phyloP scores from a whole-genome alignment of 2,113 vertebrate genomes.

The Triplophysa tibetana region DNA sequence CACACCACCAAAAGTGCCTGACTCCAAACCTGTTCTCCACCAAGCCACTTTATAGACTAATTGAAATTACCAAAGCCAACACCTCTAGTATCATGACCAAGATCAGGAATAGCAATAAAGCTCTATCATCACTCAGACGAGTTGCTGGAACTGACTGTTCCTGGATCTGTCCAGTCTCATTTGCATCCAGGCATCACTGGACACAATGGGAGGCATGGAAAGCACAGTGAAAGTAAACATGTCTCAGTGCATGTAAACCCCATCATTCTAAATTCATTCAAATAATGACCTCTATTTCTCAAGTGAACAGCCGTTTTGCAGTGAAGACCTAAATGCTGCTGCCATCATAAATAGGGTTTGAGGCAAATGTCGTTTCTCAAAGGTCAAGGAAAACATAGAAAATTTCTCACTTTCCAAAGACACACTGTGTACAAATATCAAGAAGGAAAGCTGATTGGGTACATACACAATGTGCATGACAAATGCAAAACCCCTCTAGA shows the following conservation, averaged over 20 bases:
- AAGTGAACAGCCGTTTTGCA: conserved; percentile 30
- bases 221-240: conserved; percentile 61
- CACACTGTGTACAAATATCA: conserved; percentile 13
- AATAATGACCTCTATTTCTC: conserved; percentile 53
- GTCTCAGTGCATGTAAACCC: conserved; percentile 59
- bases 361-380: conserved; percentile 55
- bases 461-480: conserved; percentile 8
- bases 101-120: conserved; percentile 16
- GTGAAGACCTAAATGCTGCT: conserved; percentile 40
- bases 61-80: conserved; percentile 25
- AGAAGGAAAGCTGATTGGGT: not conserved
- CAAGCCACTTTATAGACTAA: conserved; percentile 26
- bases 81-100: conserved; percentile 11
- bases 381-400: conserved; percentile 63
- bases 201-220: conserved; percentile 54
- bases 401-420: conserved; percentile 43
- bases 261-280: conserved; percentile 56
- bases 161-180: conserved; percentile 55
- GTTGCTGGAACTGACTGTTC: conserved; percentile 49
- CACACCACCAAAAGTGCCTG: conserved; percentile 55
- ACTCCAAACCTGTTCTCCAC: conserved; percentile 49
- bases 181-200: conserved; percentile 50
- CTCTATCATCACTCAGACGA: not conserved
- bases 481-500: not conserved
- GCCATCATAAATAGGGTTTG: conserved; percentile 50